Evolutionary conservation across 2,888 invertebrate species (phyloP), one percentile per base, ranked within the genome.

Genomic region (Stenotaenia linearis): DNA sequence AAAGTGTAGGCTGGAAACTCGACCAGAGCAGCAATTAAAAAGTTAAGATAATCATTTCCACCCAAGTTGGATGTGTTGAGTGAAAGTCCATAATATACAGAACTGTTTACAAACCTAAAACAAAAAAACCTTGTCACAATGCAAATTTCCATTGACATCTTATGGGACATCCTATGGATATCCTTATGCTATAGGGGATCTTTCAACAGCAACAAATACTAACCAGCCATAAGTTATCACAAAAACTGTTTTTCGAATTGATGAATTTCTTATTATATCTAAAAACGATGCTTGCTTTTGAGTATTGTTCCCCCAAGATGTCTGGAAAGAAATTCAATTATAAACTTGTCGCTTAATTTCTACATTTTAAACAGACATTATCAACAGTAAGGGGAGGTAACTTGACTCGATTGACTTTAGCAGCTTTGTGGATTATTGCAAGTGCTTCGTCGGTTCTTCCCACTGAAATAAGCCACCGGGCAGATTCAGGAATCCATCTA

Each of bases 11-110:
- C 92, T 0, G 93, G 92, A 81, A 92, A 88, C 87, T 93, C 93
- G 0, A 93, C 91, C n/a, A 90, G 88, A 2, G 92, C 93, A 7
- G 91, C 91, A 82, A 93, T 89, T 4, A 91, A 87, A 84, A 92
- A 93, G 85, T 92, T 93, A n/a, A 92, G 83, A 83, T 91, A 90
- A 79, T 90, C 90, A 85, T 92, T 91, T 32, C 91, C 92, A 7
- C 91, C 92, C 78, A 93, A 88, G 84, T 90, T 91, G 77, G 90
- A 91, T 3, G 92, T 91, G 84, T 91, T 92, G 91, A 93, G 91
- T 0, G 92, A 92, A 7, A 93, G 86, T 0, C 93, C 93, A 84
- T 93, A 93, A 85, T 93, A 93, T 9, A 92, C 91, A 80, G 91
- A 91, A 83, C 92, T 92, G 84, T 91, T 92, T 21, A 92, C 92